phyloP scores from a whole-genome alignment of 2,113 vertebrate genomes.

The Bolborhynchus lineola region DNA sequence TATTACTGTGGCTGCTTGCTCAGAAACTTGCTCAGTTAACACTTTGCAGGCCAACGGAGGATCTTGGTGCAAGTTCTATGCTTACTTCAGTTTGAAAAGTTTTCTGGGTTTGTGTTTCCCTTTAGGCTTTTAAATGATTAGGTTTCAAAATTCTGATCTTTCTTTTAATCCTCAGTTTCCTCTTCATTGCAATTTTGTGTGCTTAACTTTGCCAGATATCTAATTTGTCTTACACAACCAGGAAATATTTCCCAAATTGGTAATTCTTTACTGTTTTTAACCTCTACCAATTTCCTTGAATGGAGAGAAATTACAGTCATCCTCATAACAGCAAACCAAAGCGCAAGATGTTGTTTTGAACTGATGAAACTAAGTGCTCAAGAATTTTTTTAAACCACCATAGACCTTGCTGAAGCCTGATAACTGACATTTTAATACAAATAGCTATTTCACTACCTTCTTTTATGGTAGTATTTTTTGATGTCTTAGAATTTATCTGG shows the following conservation, averaged over 20 bases:
- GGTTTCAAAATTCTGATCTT: neutral
- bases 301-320: neutral
- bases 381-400: neutral
- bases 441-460: neutral
- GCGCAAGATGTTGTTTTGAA: neutral
- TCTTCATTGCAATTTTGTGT: neutral
- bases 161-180: neutral
- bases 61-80: neutral
- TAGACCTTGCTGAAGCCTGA: constrained; percentile 7
- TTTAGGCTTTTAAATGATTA: neutral
- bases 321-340: constrained; percentile 11
- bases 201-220: neutral
- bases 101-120: neutral
- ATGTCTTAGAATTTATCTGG: neutral
- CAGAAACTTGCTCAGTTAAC: neutral
- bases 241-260: neutral
- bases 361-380: constrained; percentile 4
- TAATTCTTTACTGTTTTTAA: neutral
- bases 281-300: neutral
- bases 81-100: neutral
- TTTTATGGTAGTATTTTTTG: neutral
- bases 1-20: neutral
- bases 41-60: neutral
- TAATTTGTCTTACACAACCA: neutral
- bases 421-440: neutral